These are phyloP conservation scores for Drosophila saltans DNA, from an alignment of 1,140 invertebrate genomes.

Conservation along the genomic window DNA sequence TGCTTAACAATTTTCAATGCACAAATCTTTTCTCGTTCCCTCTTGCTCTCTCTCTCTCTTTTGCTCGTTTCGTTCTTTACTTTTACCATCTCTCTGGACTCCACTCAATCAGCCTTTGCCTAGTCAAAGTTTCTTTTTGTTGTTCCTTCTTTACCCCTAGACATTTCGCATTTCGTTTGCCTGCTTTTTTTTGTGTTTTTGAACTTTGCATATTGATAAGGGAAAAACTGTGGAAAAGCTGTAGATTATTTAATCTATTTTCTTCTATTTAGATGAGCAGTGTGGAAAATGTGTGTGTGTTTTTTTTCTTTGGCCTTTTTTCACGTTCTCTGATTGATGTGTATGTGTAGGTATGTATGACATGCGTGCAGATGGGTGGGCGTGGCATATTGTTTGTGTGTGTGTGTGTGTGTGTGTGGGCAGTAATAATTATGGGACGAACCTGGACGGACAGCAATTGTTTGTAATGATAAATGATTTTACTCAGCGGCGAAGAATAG, in stretches of 20 bases:
- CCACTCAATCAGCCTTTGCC: conserved; percentile 58
- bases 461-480: conserved; percentile 59
- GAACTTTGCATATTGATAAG: conserved; percentile 79
- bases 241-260: conserved; percentile 13
- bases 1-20: conserved; percentile 74
- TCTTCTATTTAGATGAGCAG: conserved; percentile 3
- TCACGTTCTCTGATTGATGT: conserved; percentile 69
- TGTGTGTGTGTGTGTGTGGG: conserved; percentile 15
- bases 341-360: conserved; percentile 44
- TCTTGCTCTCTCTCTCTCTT: conserved; percentile 12
- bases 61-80: background rate
- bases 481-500: background rate
- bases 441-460: conserved; percentile 34
- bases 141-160: conserved; percentile 30
- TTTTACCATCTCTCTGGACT: conserved; percentile 33
- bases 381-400: conserved; percentile 20
- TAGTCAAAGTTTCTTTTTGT: conserved; percentile 52
- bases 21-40: background rate
- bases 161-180: conserved; percentile 7
- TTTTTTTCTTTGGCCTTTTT: conserved; percentile 5
- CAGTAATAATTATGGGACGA: conserved; percentile 54
- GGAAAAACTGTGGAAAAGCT: conserved; percentile 32
- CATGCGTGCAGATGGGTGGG: conserved; percentile 24
- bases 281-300: background rate
- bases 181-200: background rate